phyloP scores from a whole-genome alignment of 2,888 invertebrate genomes.

The Amblyjoppa proteus region DNA sequence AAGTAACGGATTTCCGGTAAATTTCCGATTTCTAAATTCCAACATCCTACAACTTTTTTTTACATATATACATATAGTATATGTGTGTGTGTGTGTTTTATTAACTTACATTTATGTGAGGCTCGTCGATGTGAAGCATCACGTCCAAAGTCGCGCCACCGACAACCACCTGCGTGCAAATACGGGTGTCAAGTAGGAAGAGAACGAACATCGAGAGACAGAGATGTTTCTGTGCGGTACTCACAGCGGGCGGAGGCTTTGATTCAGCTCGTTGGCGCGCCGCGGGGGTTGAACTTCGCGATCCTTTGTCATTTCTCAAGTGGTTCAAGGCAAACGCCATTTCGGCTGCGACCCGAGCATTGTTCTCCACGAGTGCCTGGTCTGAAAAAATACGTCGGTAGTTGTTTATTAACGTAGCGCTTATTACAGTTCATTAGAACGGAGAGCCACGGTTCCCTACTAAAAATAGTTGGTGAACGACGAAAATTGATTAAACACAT shows the following conservation, averaged over 20 bases:
- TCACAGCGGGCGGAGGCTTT: slow-evolving; percentile 46
- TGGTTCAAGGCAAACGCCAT: slow-evolving; percentile 87
- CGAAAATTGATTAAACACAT: background rate
- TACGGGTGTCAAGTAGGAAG: slow-evolving; percentile 3
- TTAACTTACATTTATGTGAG: slow-evolving; percentile 89
- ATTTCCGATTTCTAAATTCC: no score
- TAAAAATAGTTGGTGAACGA: background rate
- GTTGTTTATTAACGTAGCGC: background rate
- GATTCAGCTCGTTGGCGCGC: slow-evolving; percentile 45
- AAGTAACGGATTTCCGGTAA: no score
- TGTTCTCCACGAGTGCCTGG: slow-evolving; percentile 96
- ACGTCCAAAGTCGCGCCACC: slow-evolving; percentile 93
- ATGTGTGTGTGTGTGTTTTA: background rate
- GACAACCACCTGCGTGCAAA: slow-evolving; percentile 87
- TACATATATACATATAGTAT: no score
- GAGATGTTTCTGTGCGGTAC: slow-evolving; percentile 71
- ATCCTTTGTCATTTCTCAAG: slow-evolving; percentile 53
- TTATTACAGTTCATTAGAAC: background rate
- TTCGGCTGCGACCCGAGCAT: slow-evolving; percentile 93
- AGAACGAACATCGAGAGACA: slow-evolving; percentile 8
- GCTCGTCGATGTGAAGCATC: slow-evolving; percentile 88
- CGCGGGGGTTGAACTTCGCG: slow-evolving; percentile 47
- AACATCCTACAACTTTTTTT: no score
- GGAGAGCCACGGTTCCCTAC: background rate
- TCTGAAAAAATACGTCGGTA: slow-evolving; percentile 86